Evolutionary conservation across 2,113 vertebrate species (phyloP).

Genomic region (Physeter macrocephalus): DNA sequence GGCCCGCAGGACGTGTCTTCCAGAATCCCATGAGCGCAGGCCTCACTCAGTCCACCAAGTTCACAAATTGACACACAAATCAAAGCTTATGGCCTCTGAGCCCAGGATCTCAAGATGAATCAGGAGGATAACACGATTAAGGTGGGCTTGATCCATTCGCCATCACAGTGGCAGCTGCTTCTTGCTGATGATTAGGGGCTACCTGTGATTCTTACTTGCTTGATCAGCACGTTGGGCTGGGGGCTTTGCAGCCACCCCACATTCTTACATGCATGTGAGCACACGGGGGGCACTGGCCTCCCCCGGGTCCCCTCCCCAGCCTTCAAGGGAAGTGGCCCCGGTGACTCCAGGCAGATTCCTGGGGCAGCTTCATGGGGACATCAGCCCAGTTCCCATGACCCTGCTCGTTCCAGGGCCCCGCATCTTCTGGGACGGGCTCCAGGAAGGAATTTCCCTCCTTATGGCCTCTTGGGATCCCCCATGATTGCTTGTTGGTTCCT

Average conservation of each 20-base stretch:
- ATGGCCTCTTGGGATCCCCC: background rate
- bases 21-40: background rate
- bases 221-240: background rate
- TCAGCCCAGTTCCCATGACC: background rate
- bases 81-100: background rate
- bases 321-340: background rate
- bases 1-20: background rate
- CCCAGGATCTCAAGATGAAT: background rate
- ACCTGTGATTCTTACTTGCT: background rate
- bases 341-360: background rate
- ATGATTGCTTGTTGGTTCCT: background rate
- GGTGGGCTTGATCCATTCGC: background rate
- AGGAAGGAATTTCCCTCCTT: background rate
- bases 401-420: background rate
- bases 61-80: background rate
- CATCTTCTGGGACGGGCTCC: background rate
- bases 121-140: background rate
- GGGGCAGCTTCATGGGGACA: background rate
- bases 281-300: background rate
- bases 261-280: background rate
- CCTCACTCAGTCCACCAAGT: background rate
- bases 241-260: background rate
- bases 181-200: accelerated
- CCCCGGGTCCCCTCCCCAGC: background rate
- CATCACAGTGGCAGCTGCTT: accelerated